Base-by-base conservation (phyloP, 2,797 vertebrate genomes). In the Protosalanx chinensis region DNA sequence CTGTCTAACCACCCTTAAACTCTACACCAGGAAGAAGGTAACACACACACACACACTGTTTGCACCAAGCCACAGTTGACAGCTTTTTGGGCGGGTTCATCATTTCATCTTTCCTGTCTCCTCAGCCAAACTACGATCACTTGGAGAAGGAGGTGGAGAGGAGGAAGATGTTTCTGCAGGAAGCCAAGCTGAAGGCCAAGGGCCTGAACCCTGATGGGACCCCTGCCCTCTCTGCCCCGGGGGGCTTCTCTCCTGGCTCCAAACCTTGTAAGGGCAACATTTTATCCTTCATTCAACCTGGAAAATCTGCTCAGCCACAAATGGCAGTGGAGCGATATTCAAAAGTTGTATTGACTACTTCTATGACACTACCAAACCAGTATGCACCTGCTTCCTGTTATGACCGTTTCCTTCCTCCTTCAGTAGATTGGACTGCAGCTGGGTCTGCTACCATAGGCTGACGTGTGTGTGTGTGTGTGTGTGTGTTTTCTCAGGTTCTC, bases 101-200 rank as follows among this genome's bases (percentile, higher is more conserved):
- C 8, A 46, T 13, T 1, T 8, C 41, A 46, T 46, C 35, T 23
- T 37, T 7, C 51, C 16, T 73, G 16, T 68, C 62, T 20, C 23
- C 0, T 76, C 80, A 99, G 98, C 97, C 97, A 5, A 99, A 98
- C 86, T 98, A 97, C 0, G 97, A 99, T 1, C 92, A 96, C 23
- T 77, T 99, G 86, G 98, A 99, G 83, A 98, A 97, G 80, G 97
- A 99, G 89, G 97, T 99, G 81, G 98, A 99, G 82, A 95, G 96
- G 73, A 93, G 96, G 77, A 99, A 98, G 87, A 88, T 97, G 87
- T 93, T 95, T 67, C 84, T 99, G 74, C 95, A 98, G 13, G 98
- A 99, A 82, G 96, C 95, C 8, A 99, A 98, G 84, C 87, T 98
- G 71, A 99, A 98, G 86, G 96, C 96, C n/a, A 99, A 98, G 83